Conservation (phyloP, 1,140 invertebrate genomes). For the Cyrtorhinus lividipennis region DNA sequence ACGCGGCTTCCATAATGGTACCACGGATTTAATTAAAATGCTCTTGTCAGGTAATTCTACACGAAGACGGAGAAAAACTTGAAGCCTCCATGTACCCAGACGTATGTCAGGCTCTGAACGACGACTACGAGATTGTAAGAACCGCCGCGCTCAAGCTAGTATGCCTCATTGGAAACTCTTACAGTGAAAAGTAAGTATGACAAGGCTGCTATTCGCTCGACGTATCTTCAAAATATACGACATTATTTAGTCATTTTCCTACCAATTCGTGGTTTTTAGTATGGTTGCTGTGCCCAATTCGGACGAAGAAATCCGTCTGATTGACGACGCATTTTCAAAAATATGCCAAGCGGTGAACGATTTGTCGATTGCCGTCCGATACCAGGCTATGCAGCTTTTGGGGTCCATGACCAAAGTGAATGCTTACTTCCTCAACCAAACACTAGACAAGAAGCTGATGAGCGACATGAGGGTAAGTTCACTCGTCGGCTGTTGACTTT, state of each 20-base stretch:
- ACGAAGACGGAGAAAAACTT: conserved; percentile 56
- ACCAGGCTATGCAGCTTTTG: conserved; percentile 60
- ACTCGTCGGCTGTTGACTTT: too few species aligned
- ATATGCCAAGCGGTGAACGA: conserved; percentile 90
- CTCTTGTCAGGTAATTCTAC: conserved; percentile 41
- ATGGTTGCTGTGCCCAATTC: conserved; percentile 47
- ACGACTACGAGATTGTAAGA: conserved; percentile 90
- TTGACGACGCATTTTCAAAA: conserved; percentile 93
- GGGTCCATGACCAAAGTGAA: conserved; percentile 80
- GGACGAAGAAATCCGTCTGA: conserved; percentile 63
- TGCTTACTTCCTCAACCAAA: conserved; percentile 75
- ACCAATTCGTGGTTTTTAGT: conserved; percentile 34
- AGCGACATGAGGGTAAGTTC: conserved; percentile 64
- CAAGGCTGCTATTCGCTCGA: background rate
- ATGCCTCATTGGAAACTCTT: conserved; percentile 68
- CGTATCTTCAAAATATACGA: background rate
- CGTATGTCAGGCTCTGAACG: conserved; percentile 65
- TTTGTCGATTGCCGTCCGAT: conserved; percentile 70
- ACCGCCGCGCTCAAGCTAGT: conserved; percentile 72
- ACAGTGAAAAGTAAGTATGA: conserved; percentile 63
- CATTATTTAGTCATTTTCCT: background rate
- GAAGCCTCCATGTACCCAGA: conserved; percentile 64
- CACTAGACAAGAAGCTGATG: conserved; percentile 97
- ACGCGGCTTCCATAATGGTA: too few species aligned
- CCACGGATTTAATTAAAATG: too few species aligned